Conservation (phyloP, 2,888 invertebrate genomes). For the Diarsia dahlii region DNA sequence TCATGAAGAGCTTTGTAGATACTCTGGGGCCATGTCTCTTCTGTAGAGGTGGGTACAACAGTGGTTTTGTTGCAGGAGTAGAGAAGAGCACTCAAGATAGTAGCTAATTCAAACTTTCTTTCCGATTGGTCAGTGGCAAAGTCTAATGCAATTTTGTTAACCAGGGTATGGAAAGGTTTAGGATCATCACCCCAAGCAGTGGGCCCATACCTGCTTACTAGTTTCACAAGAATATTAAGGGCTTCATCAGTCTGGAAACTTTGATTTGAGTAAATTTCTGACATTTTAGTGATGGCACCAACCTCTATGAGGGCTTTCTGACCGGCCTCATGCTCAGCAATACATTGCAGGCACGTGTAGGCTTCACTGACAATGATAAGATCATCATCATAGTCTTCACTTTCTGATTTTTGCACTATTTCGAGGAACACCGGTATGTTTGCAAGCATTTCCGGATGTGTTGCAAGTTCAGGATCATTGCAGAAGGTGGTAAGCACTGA, state of each 20-base stretch:
- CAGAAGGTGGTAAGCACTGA: slow-evolving; percentile 97
- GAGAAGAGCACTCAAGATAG: slow-evolving; percentile 94
- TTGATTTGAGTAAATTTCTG: slow-evolving; percentile 96
- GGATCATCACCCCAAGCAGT: slow-evolving; percentile 95
- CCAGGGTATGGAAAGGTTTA: slow-evolving; percentile 94
- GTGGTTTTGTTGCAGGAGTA: slow-evolving; percentile 93
- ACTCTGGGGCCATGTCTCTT: slow-evolving; percentile 95
- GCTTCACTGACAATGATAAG: slow-evolving; percentile 96
- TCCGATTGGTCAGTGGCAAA: slow-evolving; percentile 97
- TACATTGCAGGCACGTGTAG: slow-evolving; percentile 95
- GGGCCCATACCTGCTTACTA: slow-evolving; percentile 94
- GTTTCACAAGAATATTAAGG: slow-evolving; percentile 94
- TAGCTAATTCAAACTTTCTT: slow-evolving; percentile 96
- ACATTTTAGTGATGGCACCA: slow-evolving; percentile 95
- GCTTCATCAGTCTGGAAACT: slow-evolving; percentile 98
- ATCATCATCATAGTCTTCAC: slow-evolving; percentile 96
- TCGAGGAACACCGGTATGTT: slow-evolving; percentile 96
- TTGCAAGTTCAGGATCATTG: slow-evolving; percentile 94
- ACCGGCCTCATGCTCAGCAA: slow-evolving; percentile 94
- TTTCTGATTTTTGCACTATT: slow-evolving; percentile 96
- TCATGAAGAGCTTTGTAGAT: slow-evolving; percentile 95
- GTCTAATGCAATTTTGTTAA: slow-evolving; percentile 96
- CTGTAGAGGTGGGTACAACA: slow-evolving; percentile 91
- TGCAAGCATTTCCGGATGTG: slow-evolving; percentile 95
- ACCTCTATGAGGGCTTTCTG: slow-evolving; percentile 95